Conservation (phyloP, 2,888 invertebrate genomes). For the Callinectes sapidus region DNA sequence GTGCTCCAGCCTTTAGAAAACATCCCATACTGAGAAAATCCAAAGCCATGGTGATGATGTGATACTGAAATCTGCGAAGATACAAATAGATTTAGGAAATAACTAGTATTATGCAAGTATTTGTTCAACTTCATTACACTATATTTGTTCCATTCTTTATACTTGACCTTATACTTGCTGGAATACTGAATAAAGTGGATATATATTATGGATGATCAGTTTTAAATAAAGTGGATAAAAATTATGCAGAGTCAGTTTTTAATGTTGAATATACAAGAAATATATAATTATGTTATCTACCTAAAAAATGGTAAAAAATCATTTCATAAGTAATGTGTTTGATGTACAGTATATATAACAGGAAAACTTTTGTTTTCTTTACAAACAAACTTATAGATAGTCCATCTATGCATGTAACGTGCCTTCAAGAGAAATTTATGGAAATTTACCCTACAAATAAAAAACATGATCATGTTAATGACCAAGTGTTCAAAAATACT, state of each 20-base stretch:
- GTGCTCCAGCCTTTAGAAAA: neutral
- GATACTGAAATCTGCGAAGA: neutral
- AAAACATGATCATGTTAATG: neutral
- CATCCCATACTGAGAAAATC: neutral
- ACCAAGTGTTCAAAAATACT: neutral
- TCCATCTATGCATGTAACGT: neutral
- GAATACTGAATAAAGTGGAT: conserved; percentile 3
- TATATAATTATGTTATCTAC: neutral
- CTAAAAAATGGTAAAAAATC: neutral
- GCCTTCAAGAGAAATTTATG: neutral
- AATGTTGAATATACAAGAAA: neutral
- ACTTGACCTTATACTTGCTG: neutral
- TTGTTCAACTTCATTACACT: neutral
- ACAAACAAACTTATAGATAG: neutral
- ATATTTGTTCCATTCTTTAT: neutral
- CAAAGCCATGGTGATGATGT: neutral
- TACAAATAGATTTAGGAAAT: neutral
- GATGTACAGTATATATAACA: neutral
- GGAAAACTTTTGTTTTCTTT: neutral
- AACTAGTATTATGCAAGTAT: neutral
- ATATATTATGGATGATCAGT: neutral
- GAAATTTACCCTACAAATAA: neutral
- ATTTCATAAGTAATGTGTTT: neutral
- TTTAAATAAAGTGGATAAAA: neutral
- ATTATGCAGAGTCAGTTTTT: neutral